phyloP scores from a whole-genome alignment of 2,797 vertebrate species.

The Streptopelia turtur region DNA sequence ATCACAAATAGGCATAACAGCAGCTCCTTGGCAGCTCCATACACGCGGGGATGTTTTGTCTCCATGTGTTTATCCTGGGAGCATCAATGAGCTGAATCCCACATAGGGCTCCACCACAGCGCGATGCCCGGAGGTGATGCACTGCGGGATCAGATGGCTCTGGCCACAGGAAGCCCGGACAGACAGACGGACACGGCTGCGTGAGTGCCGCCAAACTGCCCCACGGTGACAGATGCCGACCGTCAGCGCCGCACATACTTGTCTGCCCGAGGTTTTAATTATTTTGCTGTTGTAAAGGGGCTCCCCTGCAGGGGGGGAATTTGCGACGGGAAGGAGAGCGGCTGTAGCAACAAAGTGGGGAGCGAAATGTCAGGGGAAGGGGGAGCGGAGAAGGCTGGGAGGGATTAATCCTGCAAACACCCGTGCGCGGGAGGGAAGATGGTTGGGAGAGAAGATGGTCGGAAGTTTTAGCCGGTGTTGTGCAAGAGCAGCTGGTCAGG shows the following conservation, averaged over 20 bases:
- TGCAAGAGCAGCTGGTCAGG: neutral
- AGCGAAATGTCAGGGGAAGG: neutral
- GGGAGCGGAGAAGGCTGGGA: neutral
- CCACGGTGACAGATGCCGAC: neutral
- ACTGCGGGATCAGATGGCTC: neutral
- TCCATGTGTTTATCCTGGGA: accelerated
- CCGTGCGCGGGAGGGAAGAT: accelerated
- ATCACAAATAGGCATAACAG: accelerated
- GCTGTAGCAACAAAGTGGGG: neutral
- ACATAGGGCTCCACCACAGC: accelerated
- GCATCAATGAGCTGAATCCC: neutral
- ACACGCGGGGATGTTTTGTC: accelerated
- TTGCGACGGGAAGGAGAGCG: neutral
- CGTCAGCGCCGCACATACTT: accelerated
- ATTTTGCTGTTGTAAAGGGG: neutral
- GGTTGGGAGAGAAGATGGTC: too few species aligned
- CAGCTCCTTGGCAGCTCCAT: accelerated
- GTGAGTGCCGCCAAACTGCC: neutral
- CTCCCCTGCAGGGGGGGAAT: neutral
- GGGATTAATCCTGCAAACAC: neutral
- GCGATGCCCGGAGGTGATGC: accelerated
- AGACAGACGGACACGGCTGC: neutral
- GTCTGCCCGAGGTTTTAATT: neutral
- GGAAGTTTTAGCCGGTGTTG: neutral
- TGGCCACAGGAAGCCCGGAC: neutral